These are phyloP conservation scores for Gymnorhina tibicen DNA, from an alignment of 2,113 vertebrate genomes.

Conservation along the genomic window DNA sequence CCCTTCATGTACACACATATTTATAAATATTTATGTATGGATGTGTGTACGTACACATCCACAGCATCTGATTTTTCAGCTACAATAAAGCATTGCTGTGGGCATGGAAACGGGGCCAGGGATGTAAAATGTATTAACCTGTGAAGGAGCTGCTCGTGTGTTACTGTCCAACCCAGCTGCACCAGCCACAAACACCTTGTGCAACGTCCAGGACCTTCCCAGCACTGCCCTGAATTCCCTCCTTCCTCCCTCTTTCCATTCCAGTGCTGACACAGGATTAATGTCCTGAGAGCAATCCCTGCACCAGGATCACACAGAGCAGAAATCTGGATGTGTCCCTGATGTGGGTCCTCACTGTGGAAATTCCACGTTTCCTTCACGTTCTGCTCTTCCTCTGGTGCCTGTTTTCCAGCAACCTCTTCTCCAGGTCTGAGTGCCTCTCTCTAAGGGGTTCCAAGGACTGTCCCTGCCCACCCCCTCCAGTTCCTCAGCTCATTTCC, in stretches of 20 bases:
- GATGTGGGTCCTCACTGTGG: not conserved
- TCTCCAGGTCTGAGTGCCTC: not conserved
- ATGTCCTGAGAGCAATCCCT: not conserved
- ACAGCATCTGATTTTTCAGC: not conserved
- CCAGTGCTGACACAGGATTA: not conserved
- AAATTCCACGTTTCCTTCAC: fast-evolving
- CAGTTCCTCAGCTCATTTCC: not conserved
- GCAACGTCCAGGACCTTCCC: not conserved
- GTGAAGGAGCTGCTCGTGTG: not conserved
- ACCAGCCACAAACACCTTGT: not conserved
- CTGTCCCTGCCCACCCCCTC: not conserved
- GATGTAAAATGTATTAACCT: not conserved
- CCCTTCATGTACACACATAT: not conserved
- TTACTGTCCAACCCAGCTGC: not conserved
- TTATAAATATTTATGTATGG: fast-evolving
- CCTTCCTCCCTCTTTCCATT: not conserved
- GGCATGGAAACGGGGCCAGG: not conserved
- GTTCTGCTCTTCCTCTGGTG: not conserved
- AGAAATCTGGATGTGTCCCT: not conserved
- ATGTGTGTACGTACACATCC: not conserved
- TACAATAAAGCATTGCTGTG: not conserved
- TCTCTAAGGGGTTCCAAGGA: not conserved
- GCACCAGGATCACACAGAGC: not conserved
- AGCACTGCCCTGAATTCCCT: not conserved
- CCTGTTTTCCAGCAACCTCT: not conserved